These are phyloP conservation scores for Echinometra lucunter DNA, from an alignment of 53 echinoderm and acorn worm genomes.

Conservation along the genomic window DNA sequence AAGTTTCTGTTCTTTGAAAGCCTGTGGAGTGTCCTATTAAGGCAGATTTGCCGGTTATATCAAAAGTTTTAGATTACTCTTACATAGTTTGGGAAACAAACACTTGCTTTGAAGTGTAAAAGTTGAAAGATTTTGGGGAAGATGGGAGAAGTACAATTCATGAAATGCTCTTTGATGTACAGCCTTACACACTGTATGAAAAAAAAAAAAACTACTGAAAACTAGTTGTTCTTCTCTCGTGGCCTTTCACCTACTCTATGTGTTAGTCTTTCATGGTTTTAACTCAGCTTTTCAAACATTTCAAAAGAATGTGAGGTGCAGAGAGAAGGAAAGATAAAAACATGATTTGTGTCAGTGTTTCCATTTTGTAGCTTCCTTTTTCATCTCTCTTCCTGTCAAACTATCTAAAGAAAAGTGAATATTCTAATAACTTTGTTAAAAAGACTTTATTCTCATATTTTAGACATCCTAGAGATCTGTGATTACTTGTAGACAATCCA, in stretches of 20 bases:
- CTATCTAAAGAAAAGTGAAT: background rate
- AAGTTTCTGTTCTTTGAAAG: background rate
- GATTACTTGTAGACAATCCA: background rate
- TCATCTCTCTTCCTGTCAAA: constrained; percentile 60
- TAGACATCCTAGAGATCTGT: background rate
- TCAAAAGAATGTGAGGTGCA: background rate
- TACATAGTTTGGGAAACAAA: background rate
- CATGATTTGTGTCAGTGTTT: constrained; percentile 21
- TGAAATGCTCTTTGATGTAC: too few species aligned
- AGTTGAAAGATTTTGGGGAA: background rate
- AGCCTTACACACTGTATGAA: constrained; percentile 37
- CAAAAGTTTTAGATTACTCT: background rate
- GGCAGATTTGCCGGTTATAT: background rate
- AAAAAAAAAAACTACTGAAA: background rate
- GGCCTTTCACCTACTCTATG: constrained; percentile 58
- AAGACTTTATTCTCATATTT: constrained; percentile 46
- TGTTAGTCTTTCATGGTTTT: constrained; percentile 66
- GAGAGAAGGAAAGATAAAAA: background rate
- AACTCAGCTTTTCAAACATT: constrained; percentile 26
- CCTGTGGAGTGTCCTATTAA: background rate
- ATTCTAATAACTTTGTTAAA: constrained; percentile 18
- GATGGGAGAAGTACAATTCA: background rate
- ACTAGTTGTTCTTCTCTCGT: constrained; percentile 5
- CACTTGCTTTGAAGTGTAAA: background rate
- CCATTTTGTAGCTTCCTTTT: constrained; percentile 69